phyloP scores from a whole-genome alignment of 2,113 vertebrate genomes.

The Cottus gobio region DNA sequence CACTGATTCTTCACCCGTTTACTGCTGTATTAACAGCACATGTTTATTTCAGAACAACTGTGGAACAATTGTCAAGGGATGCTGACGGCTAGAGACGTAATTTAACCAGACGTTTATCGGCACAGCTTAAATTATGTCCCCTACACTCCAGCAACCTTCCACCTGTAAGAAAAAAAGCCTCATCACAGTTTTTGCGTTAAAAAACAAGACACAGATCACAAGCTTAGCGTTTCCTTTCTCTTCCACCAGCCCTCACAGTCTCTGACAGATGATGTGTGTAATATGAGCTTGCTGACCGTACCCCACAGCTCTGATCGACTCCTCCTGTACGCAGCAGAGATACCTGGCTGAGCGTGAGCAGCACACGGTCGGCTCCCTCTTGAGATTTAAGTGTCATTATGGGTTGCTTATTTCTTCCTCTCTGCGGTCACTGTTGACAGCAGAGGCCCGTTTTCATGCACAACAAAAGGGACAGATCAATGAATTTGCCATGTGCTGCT shows the following conservation, averaged over 20 bases:
- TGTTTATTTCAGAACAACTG: not conserved
- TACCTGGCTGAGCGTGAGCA: constrained; percentile 14
- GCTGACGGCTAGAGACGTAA: not conserved
- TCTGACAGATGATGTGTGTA: not conserved
- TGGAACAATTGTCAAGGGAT: not conserved
- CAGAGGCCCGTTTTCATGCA: constrained; percentile 45
- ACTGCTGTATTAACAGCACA: not conserved
- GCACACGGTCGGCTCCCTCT: constrained; percentile 15
- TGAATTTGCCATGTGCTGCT: constrained; percentile 61
- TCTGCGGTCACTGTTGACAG: constrained; percentile 48
- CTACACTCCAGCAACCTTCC: not conserved
- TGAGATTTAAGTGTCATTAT: constrained; percentile 61
- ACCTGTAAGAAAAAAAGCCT: not conserved
- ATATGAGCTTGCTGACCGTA: not conserved
- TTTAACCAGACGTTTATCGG: not conserved
- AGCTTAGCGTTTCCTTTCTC: not conserved
- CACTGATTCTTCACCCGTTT: not conserved
- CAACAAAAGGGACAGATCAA: constrained; percentile 58
- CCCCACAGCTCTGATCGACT: not conserved
- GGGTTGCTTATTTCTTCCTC: constrained; percentile 58
- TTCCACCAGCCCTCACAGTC: not conserved
- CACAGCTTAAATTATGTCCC: not conserved
- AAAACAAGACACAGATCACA: not conserved
- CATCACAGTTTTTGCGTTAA: not conserved
- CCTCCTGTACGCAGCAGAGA: constrained; percentile 13